phyloP scores from a whole-genome alignment of 1,140 invertebrate genomes.

The Lepidurus couesii region DNA sequence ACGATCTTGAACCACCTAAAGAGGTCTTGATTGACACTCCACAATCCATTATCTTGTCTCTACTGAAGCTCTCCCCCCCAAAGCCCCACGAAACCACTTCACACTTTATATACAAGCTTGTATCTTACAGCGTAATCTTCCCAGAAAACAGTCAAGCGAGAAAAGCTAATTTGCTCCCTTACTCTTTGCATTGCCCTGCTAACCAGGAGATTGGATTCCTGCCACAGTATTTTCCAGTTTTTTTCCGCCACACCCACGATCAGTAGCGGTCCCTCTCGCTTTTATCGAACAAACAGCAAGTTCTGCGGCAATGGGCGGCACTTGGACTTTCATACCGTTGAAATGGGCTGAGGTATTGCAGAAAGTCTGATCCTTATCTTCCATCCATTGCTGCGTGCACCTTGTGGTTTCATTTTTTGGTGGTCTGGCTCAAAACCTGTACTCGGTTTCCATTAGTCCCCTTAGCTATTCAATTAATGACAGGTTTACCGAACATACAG shows the following conservation, averaged over 20 bases:
- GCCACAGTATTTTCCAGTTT: not conserved
- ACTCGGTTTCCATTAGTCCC: slow-evolving; percentile 18
- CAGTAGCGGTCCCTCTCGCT: not conserved
- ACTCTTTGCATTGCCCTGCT: not conserved
- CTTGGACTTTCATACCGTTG: not conserved
- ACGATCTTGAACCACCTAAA: not conserved
- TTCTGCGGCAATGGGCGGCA: not conserved
- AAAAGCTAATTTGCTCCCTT: not conserved
- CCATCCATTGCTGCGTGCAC: not conserved
- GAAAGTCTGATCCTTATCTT: not conserved
- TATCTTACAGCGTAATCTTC: not conserved
- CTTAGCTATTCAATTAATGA: not conserved
- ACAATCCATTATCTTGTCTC: slow-evolving; percentile 10
- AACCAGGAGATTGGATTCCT: not conserved
- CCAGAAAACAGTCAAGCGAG: not conserved
- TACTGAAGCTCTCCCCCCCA: not conserved
- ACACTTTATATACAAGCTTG: not conserved
- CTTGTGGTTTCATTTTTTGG: not conserved
- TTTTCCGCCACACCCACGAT: not conserved
- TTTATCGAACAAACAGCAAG: slow-evolving; percentile 16
- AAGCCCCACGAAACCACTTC: slow-evolving; percentile 9
- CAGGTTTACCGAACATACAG: not conserved
- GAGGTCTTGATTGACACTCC: slow-evolving; percentile 9
- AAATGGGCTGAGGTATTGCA: not conserved
- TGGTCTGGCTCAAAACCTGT: not conserved